A percentile compares a stretch with the other conserved stretches of the same genome.
phyloP scores from a whole-genome alignment of 35 echinoderm and acorn worm genomes.

The Eucidaris tribuloides region DNA sequence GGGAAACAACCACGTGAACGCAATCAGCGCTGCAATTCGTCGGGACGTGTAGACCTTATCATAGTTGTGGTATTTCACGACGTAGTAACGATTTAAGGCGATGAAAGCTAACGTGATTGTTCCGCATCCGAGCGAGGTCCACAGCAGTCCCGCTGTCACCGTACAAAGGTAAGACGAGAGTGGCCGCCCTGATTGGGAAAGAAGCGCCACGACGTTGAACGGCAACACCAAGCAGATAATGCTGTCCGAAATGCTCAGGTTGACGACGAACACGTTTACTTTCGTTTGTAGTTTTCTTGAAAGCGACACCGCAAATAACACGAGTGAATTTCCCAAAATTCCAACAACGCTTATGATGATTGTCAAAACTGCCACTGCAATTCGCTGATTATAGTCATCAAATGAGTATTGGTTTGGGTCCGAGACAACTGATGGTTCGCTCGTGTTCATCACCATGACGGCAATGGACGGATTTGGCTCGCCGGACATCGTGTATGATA shows the following conservation, averaged over 20 bases:
- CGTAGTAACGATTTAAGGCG: slow-evolving; percentile 62
- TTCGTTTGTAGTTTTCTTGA: slow-evolving; percentile 77
- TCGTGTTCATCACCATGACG: too few species aligned
- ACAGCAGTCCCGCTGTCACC: slow-evolving; percentile 15
- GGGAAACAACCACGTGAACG: slow-evolving; percentile 58
- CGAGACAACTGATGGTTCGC: too few species aligned
- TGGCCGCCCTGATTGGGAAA: slow-evolving; percentile 30
- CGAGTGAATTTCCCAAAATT: slow-evolving; percentile 63
- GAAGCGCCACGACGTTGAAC: slow-evolving; percentile 66
- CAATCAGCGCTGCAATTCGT: slow-evolving; percentile 36
- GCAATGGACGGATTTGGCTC: too few species aligned
- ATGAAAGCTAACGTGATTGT: slow-evolving; percentile 74
- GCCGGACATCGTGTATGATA: too few species aligned
- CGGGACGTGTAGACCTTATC: slow-evolving; percentile 25
- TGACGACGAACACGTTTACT: slow-evolving; percentile 87
- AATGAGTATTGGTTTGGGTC: too few species aligned
- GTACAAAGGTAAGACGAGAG: slow-evolving; percentile 35
- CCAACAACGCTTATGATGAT: slow-evolving; percentile 51
- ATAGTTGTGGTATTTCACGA: slow-evolving; percentile 46
- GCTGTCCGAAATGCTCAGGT: slow-evolving; percentile 66
- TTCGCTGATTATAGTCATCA: slow-evolving; percentile 54
- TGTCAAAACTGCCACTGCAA: slow-evolving; percentile 41
- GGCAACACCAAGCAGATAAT: slow-evolving; percentile 61
- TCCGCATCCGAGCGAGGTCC: slow-evolving; percentile 62
- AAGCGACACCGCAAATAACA: slow-evolving; percentile 70